phyloP scores from a whole-genome alignment of 2,888 invertebrate genomes.

The Nemotelus nigrinus region DNA sequence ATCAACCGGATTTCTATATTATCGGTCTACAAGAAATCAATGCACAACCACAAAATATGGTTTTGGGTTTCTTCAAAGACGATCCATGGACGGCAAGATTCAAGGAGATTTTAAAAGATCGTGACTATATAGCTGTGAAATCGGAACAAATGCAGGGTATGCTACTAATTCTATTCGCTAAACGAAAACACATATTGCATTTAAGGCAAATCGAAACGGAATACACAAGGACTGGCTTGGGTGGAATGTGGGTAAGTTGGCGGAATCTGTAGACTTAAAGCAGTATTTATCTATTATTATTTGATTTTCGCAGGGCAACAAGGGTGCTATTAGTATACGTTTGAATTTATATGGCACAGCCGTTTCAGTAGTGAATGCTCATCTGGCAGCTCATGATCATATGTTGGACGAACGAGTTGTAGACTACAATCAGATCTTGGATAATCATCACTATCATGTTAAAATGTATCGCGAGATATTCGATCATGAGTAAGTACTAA shows the following conservation, averaged over 20 bases:
- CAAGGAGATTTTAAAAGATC: slow-evolving; percentile 74
- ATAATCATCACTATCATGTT: slow-evolving; percentile 82
- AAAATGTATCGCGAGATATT: slow-evolving; percentile 83
- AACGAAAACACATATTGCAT: slow-evolving; percentile 82
- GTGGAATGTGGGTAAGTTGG: slow-evolving; percentile 87
- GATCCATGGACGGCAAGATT: slow-evolving; percentile 86
- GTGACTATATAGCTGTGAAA: slow-evolving; percentile 81
- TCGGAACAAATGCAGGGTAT: slow-evolving; percentile 86
- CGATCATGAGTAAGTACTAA: slow-evolving; percentile 83
- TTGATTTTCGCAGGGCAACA: slow-evolving; percentile 80
- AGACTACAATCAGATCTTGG: slow-evolving; percentile 88
- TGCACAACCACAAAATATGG: slow-evolving; percentile 84
- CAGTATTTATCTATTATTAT: background rate
- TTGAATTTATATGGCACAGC: slow-evolving; percentile 90
- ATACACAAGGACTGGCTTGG: slow-evolving; percentile 89
- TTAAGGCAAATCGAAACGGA: slow-evolving; percentile 86
- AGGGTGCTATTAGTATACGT: slow-evolving; percentile 90
- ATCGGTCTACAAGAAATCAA: slow-evolving; percentile 91
- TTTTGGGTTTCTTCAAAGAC: slow-evolving; percentile 82
- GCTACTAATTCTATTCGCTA: slow-evolving; percentile 79
- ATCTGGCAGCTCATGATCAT: slow-evolving; percentile 90
- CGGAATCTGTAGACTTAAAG: background rate
- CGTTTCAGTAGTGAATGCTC: slow-evolving; percentile 87
- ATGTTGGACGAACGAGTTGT: slow-evolving; percentile 83
- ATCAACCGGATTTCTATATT: slow-evolving; percentile 83